phyloP scores from a whole-genome alignment of 1,140 invertebrate species.

The Neotoxoptera formosana region DNA sequence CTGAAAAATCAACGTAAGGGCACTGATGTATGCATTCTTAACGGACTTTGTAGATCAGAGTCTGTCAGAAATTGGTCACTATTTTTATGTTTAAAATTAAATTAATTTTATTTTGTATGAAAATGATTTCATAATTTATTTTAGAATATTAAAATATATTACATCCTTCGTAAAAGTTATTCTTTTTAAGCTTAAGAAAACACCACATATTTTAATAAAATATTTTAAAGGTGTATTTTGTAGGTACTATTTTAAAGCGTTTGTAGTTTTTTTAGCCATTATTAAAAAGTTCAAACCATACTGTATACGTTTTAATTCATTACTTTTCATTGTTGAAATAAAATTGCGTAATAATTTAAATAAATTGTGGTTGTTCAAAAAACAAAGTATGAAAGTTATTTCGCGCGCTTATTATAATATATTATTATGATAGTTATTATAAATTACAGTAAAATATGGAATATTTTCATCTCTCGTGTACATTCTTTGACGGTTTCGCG shows the following conservation, averaged over 20 bases:
- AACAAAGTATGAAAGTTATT: neutral
- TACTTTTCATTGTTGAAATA: neutral
- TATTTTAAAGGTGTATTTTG: neutral
- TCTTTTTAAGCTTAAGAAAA: neutral
- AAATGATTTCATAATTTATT: neutral
- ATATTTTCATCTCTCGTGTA: neutral
- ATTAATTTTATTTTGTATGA: neutral
- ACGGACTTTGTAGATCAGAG: neutral
- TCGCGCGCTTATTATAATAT: neutral
- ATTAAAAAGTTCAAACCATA: neutral
- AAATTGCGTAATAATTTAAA: neutral
- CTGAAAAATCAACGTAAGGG: neutral
- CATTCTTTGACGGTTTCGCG: neutral
- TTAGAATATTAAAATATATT: neutral
- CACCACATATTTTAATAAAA: neutral
- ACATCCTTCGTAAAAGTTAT: neutral
- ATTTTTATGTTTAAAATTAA: neutral
- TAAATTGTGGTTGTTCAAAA: neutral
- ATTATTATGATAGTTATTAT: neutral
- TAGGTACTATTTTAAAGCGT: neutral
- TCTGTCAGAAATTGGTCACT: rapidly evolving
- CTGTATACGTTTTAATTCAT: neutral
- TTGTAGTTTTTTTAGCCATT: neutral
- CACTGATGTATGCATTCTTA: neutral
- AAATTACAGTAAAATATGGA: neutral